phyloP scores from a whole-genome alignment of 2,888 invertebrate genomes.

The Meiosimyza platycephala region DNA sequence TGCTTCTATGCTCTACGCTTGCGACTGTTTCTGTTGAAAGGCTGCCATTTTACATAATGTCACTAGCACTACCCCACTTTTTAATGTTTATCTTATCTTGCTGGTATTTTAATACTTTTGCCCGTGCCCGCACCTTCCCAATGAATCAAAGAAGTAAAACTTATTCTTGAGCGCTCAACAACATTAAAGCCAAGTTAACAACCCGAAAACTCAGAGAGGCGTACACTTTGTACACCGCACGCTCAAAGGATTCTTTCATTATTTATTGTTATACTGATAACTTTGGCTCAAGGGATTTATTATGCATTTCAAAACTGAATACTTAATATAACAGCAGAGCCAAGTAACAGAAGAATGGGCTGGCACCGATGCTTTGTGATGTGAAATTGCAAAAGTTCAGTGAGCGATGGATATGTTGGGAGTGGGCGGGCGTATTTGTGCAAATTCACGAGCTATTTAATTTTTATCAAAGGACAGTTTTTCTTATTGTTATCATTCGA shows the following conservation, averaged over 20 bases:
- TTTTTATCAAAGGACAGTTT: conserved; percentile 5
- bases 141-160: conserved; percentile 39
- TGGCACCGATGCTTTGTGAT: background rate
- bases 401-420: conserved; percentile 11
- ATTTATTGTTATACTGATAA: conserved; percentile 42
- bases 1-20: conserved; percentile 11
- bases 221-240: conserved; percentile 28
- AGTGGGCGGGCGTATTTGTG: background rate
- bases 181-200: conserved; percentile 46
- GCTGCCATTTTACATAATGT: conserved; percentile 17
- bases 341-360: no score
- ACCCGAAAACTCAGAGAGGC: conserved; percentile 47
- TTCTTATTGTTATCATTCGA: background rate
- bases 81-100: conserved; percentile 10
- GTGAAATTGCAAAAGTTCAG: background rate
- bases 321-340: no score
- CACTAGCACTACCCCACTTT: conserved; percentile 22
- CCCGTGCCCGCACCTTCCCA: conserved; percentile 42
- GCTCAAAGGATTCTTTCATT: conserved; percentile 41
- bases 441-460: conserved; percentile 19
- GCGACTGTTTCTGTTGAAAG: background rate
- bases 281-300: conserved; percentile 34
- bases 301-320: conserved; percentile 40
- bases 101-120: background rate
- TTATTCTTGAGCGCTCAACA: conserved; percentile 14